These are phyloP conservation scores for Sarcophilus harrisii DNA, from an alignment of 2,797 vertebrate species.

Conservation along the genomic window DNA sequence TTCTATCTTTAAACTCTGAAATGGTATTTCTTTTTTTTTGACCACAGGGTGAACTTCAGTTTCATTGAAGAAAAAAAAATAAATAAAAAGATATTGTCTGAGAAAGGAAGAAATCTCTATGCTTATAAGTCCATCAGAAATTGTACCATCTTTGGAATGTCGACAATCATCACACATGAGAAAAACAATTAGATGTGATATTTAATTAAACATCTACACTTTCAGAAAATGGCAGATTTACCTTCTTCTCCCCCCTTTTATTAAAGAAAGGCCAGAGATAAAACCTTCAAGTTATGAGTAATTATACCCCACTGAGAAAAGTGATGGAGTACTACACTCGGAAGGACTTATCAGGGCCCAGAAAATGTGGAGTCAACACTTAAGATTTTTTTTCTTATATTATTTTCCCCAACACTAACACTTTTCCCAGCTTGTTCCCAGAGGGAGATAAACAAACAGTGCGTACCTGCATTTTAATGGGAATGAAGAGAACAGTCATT, in stretches of 20 bases:
- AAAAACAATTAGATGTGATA: constrained; percentile 79
- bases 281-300: constrained; percentile 82
- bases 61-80: fast-evolving
- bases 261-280: constrained; percentile 77
- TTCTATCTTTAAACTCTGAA: neutral
- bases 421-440: constrained; percentile 77
- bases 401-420: constrained; percentile 79
- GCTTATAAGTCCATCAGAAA: constrained; percentile 31
- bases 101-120: neutral
- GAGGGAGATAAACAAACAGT: constrained; percentile 80
- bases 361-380: constrained; percentile 82
- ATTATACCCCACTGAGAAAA: constrained; percentile 83
- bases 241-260: constrained; percentile 61
- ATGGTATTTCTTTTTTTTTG: neutral
- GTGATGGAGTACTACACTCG: constrained; percentile 81
- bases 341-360: constrained; percentile 82
- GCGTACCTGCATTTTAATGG: constrained; percentile 76
- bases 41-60: neutral
- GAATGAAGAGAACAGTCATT: constrained; percentile 66
- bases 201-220: constrained; percentile 83
- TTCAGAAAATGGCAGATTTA: constrained; percentile 67
- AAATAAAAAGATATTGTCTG: fast-evolving
- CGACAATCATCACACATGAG: constrained; percentile 46
- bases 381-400: constrained; percentile 72
- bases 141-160: constrained; percentile 33